Base-by-base conservation (phyloP, 2,797 vertebrate species). In the Furcifer pardalis region DNA sequence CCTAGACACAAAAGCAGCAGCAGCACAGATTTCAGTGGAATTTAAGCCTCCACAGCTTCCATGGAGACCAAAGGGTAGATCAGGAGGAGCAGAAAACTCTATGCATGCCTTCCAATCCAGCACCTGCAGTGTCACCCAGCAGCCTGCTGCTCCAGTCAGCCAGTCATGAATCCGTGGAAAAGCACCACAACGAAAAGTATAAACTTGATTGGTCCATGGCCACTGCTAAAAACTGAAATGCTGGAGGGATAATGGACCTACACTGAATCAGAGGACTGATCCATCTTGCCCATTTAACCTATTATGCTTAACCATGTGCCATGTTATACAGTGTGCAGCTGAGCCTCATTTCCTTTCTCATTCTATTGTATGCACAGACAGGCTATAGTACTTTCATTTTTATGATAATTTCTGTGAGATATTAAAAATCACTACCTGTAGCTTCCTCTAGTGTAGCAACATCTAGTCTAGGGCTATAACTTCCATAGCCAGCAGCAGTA, bases 391-490 rank as follows among this genome's bases (percentile, higher is more conserved):
- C 35, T 44, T 78, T 86, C 7, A 27, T 68, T 84, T 86, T 79
- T 71, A 71, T 75, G 49, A 89, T 91, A 86, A 91, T 91, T 94
- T 93, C 79, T 68, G 86, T 69, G 84, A 93, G 91, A 91, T 78
- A 25, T 74, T 62, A 81, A 68, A 66, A 37, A 25, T 91, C 93
- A 89, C 95, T 97, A 98, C 98, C 98, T 95, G 98, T 97, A 88
- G 97, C 96, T 96, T 99, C 98, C 90, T 99, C 98, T 92, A 98
- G 97, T 35, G 98, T 99, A 89, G 97, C 98, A 92, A 99, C 97
- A 94, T 99, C 98, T 68, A 99, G 94, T 82, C 98, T 96, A 85
- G 98, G 98, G 27, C 98, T 98, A 42, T 97, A 99, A 92, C 96
- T 99, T 84, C 98, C 98, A 86, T 98, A 99, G 5, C 98, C 98